Conservation (phyloP, 2,888 invertebrate genomes). For the Drosophila pegasa region DNA sequence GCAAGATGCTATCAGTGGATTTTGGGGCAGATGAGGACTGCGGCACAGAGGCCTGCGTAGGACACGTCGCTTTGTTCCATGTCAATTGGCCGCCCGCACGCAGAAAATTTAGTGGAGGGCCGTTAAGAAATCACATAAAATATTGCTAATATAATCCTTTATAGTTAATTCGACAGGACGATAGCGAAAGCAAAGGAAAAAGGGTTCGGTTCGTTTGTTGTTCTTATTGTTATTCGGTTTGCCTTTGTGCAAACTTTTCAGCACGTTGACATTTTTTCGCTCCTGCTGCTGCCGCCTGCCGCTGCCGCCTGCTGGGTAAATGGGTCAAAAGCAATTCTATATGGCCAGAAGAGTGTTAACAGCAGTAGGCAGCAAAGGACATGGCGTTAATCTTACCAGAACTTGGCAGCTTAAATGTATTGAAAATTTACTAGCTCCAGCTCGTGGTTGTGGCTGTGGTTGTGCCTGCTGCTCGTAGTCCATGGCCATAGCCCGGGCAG, state of each 20-base stretch:
- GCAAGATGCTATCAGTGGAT: conserved; percentile 51
- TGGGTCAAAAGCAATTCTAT: conserved; percentile 26
- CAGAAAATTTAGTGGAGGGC: conserved; percentile 39
- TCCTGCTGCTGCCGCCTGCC: background rate
- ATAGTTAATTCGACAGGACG: conserved; percentile 60
- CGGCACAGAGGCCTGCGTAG: conserved; percentile 21
- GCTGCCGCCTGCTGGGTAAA: conserved; percentile 13
- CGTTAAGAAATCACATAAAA: conserved; percentile 70
- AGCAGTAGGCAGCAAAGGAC: conserved; percentile 34
- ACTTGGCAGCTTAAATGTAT: conserved; percentile 30
- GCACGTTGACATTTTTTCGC: conserved; percentile 51
- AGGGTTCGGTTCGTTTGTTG: conserved; percentile 36
- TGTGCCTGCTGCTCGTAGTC: background rate
- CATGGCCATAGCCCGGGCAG: no score
- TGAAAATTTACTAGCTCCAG: conserved; percentile 13
- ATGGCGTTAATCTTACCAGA: conserved; percentile 31
- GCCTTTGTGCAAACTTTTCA: conserved; percentile 49
- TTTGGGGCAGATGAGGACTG: conserved; percentile 29
- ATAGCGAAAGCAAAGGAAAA: conserved; percentile 47
- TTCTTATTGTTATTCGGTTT: conserved; percentile 23
- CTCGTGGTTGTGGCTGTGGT: conserved; percentile 16
- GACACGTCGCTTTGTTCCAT: conserved; percentile 51
- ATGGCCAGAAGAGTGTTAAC: conserved; percentile 34
- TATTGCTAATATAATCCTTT: conserved; percentile 72
- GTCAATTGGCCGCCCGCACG: conserved; percentile 50